phyloP scores from a whole-genome alignment of 2,797 vertebrate species.

The Semaprochilodus insignis region DNA sequence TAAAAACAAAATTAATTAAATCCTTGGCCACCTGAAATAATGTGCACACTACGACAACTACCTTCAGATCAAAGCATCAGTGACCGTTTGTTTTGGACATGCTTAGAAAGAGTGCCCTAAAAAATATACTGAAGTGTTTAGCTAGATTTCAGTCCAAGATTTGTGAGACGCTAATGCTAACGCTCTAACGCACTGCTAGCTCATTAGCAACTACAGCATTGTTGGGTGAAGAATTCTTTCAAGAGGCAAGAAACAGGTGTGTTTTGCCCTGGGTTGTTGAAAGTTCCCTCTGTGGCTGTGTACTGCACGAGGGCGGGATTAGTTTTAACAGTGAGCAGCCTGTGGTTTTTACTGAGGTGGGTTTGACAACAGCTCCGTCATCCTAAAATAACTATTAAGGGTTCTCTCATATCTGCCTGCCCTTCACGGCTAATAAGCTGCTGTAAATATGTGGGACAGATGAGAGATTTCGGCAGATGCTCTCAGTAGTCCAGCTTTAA shows the following conservation, averaged over 20 bases:
- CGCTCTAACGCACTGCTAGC: background rate
- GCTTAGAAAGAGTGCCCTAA: background rate
- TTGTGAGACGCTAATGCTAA: background rate
- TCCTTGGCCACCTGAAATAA: background rate
- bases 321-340: constrained; percentile 60
- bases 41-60: background rate
- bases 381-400: background rate
- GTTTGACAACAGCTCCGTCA: constrained; percentile 46
- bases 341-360: constrained; percentile 58
- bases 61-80: background rate
- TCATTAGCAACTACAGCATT: background rate
- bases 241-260: constrained; percentile 67
- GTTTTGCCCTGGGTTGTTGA: constrained; percentile 63
- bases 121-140: background rate
- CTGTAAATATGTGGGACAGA: background rate
- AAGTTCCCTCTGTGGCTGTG: constrained; percentile 40
- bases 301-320: too few relatives aligned
- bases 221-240: background rate
- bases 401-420: constrained; percentile 19
- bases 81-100: background rate
- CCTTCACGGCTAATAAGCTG: constrained; percentile 7
- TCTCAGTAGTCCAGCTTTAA: constrained; percentile 5
- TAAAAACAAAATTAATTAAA: background rate
- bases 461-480: constrained; percentile 8
- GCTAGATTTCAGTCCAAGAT: background rate